Percentiles rank a stretch among this genome's conserved stretches.
phyloP scores from a whole-genome alignment of 2,113 vertebrate genomes.

The Ranitomeya variabilis region DNA sequence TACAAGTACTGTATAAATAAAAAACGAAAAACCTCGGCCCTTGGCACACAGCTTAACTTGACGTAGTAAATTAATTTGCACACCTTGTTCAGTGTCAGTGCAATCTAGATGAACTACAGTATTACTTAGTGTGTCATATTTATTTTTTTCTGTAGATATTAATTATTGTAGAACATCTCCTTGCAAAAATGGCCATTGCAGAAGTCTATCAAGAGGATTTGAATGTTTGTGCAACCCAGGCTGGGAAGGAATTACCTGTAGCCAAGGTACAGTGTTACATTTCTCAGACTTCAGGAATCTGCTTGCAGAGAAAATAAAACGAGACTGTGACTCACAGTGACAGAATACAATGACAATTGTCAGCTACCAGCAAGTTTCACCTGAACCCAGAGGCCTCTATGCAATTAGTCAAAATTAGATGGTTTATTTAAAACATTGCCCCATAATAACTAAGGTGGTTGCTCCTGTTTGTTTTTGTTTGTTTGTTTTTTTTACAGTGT shows the following conservation, averaged over 20 bases:
- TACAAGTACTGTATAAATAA: too few species aligned
- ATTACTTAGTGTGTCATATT: background rate
- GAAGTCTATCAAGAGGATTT: background rate
- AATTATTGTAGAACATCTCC: background rate
- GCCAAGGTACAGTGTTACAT: background rate
- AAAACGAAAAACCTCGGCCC: too few species aligned
- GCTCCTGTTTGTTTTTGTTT: too few species aligned
- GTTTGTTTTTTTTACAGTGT: too few species aligned
- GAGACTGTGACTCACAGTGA: background rate
- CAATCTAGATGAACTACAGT: background rate
- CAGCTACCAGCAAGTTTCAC: background rate
- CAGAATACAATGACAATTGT: background rate
- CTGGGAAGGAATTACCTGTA: background rate
- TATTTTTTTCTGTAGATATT: background rate
- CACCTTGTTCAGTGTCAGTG: background rate
- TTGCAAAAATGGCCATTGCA: background rate
- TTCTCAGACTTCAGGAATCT: background rate
- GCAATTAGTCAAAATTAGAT: background rate
- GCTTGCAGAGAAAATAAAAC: background rate
- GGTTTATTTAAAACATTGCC: background rate
- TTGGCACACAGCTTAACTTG: too few species aligned
- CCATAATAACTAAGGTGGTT: too few species aligned
- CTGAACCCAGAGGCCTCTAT: background rate
- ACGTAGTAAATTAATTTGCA: too few species aligned
- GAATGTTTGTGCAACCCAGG: constrained; percentile 2